phyloP scores from a whole-genome alignment of 2,888 invertebrate species.

The Parascotia fuliginaria region DNA sequence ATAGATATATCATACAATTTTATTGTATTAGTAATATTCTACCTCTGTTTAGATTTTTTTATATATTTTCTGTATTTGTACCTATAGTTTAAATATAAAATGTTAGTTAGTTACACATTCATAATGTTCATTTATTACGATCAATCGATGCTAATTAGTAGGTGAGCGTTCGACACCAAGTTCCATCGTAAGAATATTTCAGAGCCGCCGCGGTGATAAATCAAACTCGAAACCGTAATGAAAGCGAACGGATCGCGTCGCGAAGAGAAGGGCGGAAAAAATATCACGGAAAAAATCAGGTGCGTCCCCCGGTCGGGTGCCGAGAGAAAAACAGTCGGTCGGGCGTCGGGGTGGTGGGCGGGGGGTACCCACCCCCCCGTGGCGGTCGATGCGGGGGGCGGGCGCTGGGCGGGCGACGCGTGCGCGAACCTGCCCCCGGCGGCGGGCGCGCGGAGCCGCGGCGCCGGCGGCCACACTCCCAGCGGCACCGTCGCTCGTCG shows the following conservation, averaged over 20 bases:
- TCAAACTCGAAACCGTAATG: slow-evolving; percentile 86
- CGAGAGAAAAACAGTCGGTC: slow-evolving; percentile 83
- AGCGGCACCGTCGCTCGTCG: slow-evolving; percentile 59
- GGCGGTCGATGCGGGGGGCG: slow-evolving; percentile 76
- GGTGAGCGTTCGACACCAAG: slow-evolving; percentile 81
- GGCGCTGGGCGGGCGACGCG: slow-evolving; percentile 74
- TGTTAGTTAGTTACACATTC: slow-evolving; percentile 17
- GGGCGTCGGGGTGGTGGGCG: slow-evolving; percentile 64
- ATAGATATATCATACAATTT: no score
- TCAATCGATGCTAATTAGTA: slow-evolving; percentile 82
- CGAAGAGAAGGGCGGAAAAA: slow-evolving; percentile 84
- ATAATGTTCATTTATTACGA: slow-evolving; percentile 46
- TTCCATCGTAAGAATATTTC: slow-evolving; percentile 82
- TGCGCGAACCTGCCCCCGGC: slow-evolving; percentile 70
- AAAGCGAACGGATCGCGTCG: slow-evolving; percentile 86
- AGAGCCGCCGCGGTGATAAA: slow-evolving; percentile 83
- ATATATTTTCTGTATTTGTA: neutral
- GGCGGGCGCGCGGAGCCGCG: slow-evolving; percentile 55
- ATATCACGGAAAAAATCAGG: slow-evolving; percentile 86
- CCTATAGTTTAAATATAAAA: neutral
- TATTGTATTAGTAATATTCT: no score
- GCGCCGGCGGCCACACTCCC: slow-evolving; percentile 58
- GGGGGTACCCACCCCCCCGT: no score
- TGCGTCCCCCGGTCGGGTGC: slow-evolving; percentile 83
- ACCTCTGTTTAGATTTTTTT: no score